Conservation (phyloP, 2,113 vertebrate species). For the Alligator mississippiensis region DNA sequence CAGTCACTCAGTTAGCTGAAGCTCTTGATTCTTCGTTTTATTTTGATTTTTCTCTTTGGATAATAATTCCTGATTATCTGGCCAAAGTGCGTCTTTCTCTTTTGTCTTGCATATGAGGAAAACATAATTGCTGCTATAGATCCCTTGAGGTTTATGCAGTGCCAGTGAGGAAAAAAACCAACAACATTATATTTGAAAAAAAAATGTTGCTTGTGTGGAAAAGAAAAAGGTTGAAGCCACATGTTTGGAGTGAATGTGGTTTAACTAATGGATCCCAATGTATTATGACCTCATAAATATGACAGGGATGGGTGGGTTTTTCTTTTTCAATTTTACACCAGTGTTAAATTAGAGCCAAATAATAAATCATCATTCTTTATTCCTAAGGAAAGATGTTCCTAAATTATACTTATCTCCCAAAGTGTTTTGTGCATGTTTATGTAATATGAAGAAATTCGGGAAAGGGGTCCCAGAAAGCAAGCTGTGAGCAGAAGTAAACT, state of each 20-base stretch:
- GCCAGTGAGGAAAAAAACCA: constrained; percentile 13
- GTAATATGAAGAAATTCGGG: not conserved
- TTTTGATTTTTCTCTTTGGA: constrained; percentile 55
- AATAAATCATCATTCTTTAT: constrained; percentile 24
- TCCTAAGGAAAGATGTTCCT: constrained; percentile 50
- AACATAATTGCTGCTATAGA: constrained; percentile 62
- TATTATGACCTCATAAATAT: constrained; percentile 82
- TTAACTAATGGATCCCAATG: constrained; percentile 75
- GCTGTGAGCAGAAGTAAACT: constrained; percentile 76
- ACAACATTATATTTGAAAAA: constrained; percentile 53
- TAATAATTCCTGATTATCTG: constrained; percentile 47
- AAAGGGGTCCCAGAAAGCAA: constrained; percentile 74
- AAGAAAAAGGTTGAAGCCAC: constrained; percentile 62
- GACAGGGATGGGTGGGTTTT: constrained; percentile 54
- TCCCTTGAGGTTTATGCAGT: constrained; percentile 32
- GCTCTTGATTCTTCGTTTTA: constrained; percentile 63
- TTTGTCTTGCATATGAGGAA: constrained; percentile 17
- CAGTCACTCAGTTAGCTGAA: constrained; percentile 55
- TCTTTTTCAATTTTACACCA: constrained; percentile 75
- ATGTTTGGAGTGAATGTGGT: constrained; percentile 68
- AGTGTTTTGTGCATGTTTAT: constrained; percentile 41
- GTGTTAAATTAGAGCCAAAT: constrained; percentile 71
- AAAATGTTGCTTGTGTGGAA: constrained; percentile 61
- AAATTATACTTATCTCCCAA: constrained; percentile 66
- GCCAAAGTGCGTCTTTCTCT: not conserved